A percentile compares a stretch with the other conserved stretches of the same genome.
These are phyloP conservation scores for Scylla paramamosain DNA, from an alignment of 1,140 invertebrate genomes.

Conservation along the genomic window DNA sequence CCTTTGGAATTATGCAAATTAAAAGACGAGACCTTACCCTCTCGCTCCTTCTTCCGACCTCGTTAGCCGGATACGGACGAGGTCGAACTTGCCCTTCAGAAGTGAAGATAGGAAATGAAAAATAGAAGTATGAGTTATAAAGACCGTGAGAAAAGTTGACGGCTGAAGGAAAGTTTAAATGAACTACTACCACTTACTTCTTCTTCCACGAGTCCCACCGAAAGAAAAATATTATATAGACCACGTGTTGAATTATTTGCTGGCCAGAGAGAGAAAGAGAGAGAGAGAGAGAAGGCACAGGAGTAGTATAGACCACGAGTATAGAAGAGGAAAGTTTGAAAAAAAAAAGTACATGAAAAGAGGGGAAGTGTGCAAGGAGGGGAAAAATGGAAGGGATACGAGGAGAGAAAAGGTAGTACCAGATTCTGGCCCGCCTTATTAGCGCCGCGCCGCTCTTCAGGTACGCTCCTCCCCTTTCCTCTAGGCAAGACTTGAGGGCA, in stretches of 20 bases:
- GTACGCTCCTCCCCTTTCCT: no score
- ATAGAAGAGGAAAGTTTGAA: neutral
- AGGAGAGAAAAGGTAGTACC: neutral
- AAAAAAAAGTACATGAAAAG: neutral
- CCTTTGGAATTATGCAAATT: neutral
- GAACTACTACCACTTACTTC: neutral
- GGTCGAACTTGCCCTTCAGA: neutral
- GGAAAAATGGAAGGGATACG: neutral
- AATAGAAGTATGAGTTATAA: neutral
- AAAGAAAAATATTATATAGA: no score
- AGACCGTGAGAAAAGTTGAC: neutral
- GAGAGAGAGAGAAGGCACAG: neutral
- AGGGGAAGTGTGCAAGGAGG: neutral
- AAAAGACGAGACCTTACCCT: neutral
- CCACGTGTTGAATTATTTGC: no score
- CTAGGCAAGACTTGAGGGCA: no score
- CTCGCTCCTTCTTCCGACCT: neutral
- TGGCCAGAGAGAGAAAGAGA: neutral
- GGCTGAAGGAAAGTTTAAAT: neutral
- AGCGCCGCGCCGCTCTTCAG: no score
- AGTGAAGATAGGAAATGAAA: neutral
- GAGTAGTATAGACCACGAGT: no score
- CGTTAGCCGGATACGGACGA: neutral
- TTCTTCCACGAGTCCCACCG: no score
- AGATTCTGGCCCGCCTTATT: no score